Percentiles rank a stretch among this genome's conserved stretches.
phyloP scores from a whole-genome alignment of 2,888 invertebrate genomes.

The Tricholauxania praeusta region DNA sequence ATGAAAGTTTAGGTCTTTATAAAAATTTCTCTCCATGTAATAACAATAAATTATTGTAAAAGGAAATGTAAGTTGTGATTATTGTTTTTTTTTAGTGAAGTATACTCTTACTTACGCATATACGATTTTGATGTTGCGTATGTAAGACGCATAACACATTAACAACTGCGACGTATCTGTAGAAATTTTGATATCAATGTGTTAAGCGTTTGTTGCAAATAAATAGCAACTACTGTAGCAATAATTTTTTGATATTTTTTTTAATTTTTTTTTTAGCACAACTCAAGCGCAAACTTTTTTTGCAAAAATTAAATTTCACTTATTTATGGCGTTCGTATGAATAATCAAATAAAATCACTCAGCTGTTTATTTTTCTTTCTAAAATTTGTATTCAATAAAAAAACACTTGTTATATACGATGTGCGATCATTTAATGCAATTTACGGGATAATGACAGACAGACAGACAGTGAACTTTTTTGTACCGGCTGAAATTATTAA shows the following conservation, averaged over 20 bases:
- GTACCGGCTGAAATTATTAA: no score
- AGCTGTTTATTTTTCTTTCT: background rate
- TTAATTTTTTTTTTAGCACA: background rate
- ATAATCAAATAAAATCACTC: slow-evolving; percentile 10
- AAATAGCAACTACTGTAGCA: background rate
- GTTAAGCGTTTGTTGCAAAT: background rate
- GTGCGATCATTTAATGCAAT: no score
- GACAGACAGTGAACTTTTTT: no score
- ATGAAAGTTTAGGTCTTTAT: no score
- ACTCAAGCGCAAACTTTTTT: slow-evolving; percentile 8
- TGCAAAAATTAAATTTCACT: slow-evolving; percentile 4
- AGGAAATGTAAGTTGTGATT: background rate
- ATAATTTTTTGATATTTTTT: background rate
- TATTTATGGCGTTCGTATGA: background rate
- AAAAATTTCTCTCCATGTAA: no score
- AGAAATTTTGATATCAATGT: background rate
- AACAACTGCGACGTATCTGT: background rate
- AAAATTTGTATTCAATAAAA: no score
- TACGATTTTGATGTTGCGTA: background rate
- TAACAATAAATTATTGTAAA: background rate
- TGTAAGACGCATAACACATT: slow-evolving; percentile 8
- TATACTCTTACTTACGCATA: slow-evolving; percentile 3
- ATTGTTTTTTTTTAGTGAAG: background rate
- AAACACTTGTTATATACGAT: no score
- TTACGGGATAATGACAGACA: no score